Evolutionary conservation across 2,888 invertebrate genomes (phyloP), one percentile per base, ranked within the genome.

Genomic region (Drosophila pegasa): DNA sequence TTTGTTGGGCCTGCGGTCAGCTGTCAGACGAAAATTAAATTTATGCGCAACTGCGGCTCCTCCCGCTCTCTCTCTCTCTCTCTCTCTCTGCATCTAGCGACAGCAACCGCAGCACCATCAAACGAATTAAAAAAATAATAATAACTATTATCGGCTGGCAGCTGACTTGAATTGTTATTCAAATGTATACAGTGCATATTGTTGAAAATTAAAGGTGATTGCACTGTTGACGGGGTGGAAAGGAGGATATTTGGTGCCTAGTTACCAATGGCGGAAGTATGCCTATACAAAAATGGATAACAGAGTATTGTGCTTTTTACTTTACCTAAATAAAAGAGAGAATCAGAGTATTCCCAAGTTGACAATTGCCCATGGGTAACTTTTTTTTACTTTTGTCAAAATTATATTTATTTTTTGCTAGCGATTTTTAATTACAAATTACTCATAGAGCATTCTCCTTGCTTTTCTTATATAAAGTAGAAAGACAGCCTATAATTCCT

Each of bases 41-140:
- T 83, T 74, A 83, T 80, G 64, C 71, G 61, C 66, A 37, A 50
- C 56, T 80, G 76, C 50, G 86, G 68, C 65, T 56, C 31, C 25
- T 45, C 45, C 40, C 38, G 56, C 29, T 47, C 59, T n/a, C 56
- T 68, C 45, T 43, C 38, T 58, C 29, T 47, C 59, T n/a, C 45
- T 43, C 38, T 58, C 29, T 47, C 59, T n/a, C 56, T 68, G 59
- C 47, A 48, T 31, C n/a, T n/a, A 31, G 2, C 31, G 47, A 20
- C 29, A 38, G 18, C 35, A 45, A 47, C 27, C 27, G 58, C 51
- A 52, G 12, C 62, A 64, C 43, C 48, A 68, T 40, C 45, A 16
- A 45, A 3, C 37, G 29, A 16, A 37, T 37, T 37, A 16, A 47
- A 4, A 6, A 31, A 25, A 51, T 20, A 59, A 41, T 9, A 43